Conservation (phyloP, 2,113 vertebrate species). For the Origma solitaria region DNA sequence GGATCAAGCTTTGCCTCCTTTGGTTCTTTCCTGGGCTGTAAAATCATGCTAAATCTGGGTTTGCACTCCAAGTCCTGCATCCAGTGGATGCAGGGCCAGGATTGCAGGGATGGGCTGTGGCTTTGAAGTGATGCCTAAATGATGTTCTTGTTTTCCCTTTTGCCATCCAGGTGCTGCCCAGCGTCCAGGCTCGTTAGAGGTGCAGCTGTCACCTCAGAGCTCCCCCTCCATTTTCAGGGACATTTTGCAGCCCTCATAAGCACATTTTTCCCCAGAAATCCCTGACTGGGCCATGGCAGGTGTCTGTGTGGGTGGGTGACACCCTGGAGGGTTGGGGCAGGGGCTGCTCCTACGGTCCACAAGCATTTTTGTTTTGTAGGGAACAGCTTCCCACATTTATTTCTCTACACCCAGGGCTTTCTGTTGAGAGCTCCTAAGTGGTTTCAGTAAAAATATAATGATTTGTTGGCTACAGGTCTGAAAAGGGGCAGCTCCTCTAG, state of each 20-base stretch:
- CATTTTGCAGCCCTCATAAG: neutral
- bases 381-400: fast-evolving
- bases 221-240: neutral
- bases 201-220: neutral
- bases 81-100: neutral
- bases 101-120: neutral
- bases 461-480: neutral
- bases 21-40: neutral
- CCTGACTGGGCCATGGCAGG: neutral
- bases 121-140: neutral
- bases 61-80: neutral
- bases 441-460: neutral
- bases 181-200: neutral
- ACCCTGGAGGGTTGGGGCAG: neutral
- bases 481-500: neutral
- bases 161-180: neutral
- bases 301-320: neutral
- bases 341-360: neutral
- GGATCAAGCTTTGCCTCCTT: neutral
- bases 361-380: neutral
- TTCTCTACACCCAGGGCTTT: neutral
- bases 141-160: neutral
- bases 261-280: neutral
- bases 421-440: neutral
- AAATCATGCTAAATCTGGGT: neutral